Evolutionary conservation across 2,797 vertebrate genomes (phyloP).

Genomic region (Oreortyx pictus): DNA sequence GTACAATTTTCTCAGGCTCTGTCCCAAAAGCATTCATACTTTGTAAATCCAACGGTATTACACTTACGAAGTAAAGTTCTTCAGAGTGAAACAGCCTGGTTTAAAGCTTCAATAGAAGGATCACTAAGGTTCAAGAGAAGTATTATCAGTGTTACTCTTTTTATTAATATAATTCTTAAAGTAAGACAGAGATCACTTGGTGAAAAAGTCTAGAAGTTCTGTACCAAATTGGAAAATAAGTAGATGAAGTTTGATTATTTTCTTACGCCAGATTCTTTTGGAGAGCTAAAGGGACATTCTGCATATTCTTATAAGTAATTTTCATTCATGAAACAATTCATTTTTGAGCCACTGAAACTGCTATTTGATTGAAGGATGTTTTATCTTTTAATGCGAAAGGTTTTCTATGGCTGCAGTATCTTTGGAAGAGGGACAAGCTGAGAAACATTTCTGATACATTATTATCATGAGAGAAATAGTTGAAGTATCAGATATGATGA

Average conservation of each 20-base stretch:
- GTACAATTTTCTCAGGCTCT: neutral
- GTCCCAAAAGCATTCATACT: neutral
- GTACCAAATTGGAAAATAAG: neutral
- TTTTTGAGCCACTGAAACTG: neutral
- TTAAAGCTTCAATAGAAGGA: neutral
- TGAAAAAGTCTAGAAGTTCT: neutral
- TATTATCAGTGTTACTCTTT: neutral
- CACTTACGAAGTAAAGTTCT: neutral
- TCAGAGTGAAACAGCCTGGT: neutral
- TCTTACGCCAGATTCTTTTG: neutral
- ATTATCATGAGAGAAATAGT: neutral
- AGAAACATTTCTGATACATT: neutral
- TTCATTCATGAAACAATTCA: neutral
- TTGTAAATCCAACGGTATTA: neutral
- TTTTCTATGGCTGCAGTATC: neutral
- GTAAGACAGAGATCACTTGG: neutral
- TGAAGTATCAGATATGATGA: neutral
- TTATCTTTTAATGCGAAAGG: neutral
- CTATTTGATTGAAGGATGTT: neutral
- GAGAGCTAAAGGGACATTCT: neutral
- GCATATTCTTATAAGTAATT: neutral
- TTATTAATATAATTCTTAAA: neutral
- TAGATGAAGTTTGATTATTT: neutral
- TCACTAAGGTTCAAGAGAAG: neutral
- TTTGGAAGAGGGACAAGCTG: neutral